Conservation (phyloP, 2,797 vertebrate species). For the Rhabdomys pumilio region DNA sequence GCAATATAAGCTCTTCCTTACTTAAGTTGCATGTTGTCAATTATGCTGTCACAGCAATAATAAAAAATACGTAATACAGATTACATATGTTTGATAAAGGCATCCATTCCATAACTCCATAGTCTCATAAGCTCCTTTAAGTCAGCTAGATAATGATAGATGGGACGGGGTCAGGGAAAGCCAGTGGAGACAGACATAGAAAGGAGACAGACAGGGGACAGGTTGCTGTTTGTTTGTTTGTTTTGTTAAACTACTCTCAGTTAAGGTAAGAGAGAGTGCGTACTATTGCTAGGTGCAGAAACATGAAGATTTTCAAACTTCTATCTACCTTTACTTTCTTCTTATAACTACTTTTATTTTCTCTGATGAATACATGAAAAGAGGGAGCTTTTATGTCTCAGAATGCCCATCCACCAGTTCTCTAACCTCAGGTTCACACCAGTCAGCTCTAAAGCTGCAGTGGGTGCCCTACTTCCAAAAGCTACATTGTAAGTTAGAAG, state of each 20-base stretch:
- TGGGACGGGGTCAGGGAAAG: background rate
- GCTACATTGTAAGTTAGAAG: background rate
- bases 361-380: background rate
- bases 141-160: background rate
- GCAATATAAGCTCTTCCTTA: background rate
- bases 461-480: background rate
- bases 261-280: background rate
- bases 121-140: background rate
- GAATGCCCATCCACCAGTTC: background rate
- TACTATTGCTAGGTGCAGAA: background rate
- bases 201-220: background rate
- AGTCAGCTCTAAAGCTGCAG: background rate
- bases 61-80: background rate
- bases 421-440: background rate
- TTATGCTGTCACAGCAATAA: background rate
- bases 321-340: conserved; percentile 10
- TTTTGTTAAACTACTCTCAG: conserved; percentile 26
- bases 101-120: background rate
- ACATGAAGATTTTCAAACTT: conserved; percentile 28
- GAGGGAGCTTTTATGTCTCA: background rate
- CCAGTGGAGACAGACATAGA: background rate
- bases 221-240: background rate
- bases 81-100: background rate
- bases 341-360: background rate
- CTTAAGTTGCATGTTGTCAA: background rate